Base-by-base conservation (phyloP, 2,797 vertebrate species). In the Salmo trutta region DNA sequence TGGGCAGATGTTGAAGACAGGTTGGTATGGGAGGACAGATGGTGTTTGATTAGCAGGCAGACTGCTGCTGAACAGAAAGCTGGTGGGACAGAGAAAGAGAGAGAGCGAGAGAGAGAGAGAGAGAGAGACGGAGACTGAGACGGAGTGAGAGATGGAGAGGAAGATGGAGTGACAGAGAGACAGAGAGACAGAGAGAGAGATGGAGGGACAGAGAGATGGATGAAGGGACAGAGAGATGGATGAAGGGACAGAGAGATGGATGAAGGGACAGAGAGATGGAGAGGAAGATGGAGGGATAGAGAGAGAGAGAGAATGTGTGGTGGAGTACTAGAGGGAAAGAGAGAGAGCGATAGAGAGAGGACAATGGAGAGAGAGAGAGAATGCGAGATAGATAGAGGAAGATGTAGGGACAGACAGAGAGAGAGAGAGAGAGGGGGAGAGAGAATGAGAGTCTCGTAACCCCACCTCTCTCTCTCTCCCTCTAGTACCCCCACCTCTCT, bases 1-100 rank as follows among this genome's bases (percentile, higher is more conserved):
- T 95, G 89, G 95, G 96, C 96, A 96, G 96, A 96, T 99, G 98
- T 97, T 98, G 91, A 92, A 92, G 92, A 93, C 93, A 94, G 92
- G 97, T 98, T 98, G 97, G 97, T 96, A 98, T 96, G 96, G 96
- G 96, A 95, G 94, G 97, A 97, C 98, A 99, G 98, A 99, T 99
- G 98, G 97, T 97, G 97, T 98, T 99, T 99, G 97, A 99, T 99
- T 98, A 99, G 97, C 94, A 95, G 98, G 96, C 98, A 99, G 97
- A 97, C 95, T 96, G 96, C 96, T 96, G 96, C 96, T 96, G 96
- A 97, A 98, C 96, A 96, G 95, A 96, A 95, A 95, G 96, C 96
- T 95, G 95, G 92, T 67, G 53, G 77, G 78, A 62, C 17, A 2
- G 86, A 86, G 82, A 82, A 78, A 86, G 81, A 81, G 86, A 85